A percentile compares a stretch with the other conserved stretches of the same genome.
Conservation (phyloP, 2,797 vertebrate species). For the Cynopterus sphinx region DNA sequence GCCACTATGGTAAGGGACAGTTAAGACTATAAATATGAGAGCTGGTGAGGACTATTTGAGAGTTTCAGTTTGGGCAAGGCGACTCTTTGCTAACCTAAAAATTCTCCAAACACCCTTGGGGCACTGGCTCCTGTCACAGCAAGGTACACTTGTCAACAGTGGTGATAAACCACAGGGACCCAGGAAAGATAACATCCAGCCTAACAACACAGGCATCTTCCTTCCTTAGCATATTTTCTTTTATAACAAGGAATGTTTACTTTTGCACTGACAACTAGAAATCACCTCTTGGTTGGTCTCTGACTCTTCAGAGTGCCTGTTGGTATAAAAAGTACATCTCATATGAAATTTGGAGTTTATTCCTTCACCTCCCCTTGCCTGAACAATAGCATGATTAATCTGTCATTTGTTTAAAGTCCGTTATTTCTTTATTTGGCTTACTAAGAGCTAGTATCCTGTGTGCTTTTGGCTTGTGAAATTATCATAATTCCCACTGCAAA, state of each 20-base stretch:
- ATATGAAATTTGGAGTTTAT: not conserved
- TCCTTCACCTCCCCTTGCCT: not conserved
- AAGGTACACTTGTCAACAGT: too few relatives aligned
- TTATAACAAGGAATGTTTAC: not conserved
- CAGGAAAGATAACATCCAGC: not conserved
- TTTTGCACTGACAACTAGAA: not conserved
- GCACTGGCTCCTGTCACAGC: too few relatives aligned
- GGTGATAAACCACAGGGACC: too few relatives aligned
- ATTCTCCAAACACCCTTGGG: too few relatives aligned
- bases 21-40: too few relatives aligned
- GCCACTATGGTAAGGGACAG: too few relatives aligned
- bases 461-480: not conserved
- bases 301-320: not conserved
- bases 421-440: not conserved
- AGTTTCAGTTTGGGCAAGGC: too few relatives aligned
- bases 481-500: not conserved
- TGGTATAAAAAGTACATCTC: not conserved
- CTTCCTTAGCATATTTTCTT: not conserved
- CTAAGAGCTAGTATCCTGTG: not conserved
- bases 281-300: not conserved
- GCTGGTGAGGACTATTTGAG: too few relatives aligned
- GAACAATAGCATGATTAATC: not conserved
- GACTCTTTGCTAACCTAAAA: too few relatives aligned
- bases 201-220: not conserved
- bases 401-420: not conserved